phyloP scores from a whole-genome alignment of 2,113 vertebrate species.

The Caranx ignobilis region DNA sequence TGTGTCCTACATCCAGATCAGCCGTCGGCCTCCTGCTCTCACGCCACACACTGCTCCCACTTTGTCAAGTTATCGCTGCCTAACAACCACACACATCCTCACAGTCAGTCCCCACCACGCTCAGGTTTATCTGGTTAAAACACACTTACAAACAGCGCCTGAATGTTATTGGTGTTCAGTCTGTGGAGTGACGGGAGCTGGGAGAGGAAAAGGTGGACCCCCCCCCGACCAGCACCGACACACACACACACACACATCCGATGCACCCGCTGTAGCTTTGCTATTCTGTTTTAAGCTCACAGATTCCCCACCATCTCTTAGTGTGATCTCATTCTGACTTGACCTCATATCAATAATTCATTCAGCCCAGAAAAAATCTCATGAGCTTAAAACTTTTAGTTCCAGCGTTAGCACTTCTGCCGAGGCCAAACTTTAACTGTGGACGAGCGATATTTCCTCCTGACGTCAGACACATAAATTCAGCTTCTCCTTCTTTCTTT shows the following conservation, averaged over 20 bases:
- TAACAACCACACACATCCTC: background rate
- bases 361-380: constrained; percentile 48
- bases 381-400: constrained; percentile 61
- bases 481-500: background rate
- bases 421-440: constrained; percentile 40
- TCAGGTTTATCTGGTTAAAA: constrained; percentile 14
- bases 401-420: constrained; percentile 57
- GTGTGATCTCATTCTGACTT: constrained; percentile 66
- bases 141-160: background rate
- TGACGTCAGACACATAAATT: background rate
- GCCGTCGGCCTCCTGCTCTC: background rate
- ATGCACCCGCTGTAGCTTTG: constrained; percentile 23
- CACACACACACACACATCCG: background rate
- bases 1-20: background rate
- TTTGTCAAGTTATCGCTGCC: background rate
- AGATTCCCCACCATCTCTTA: constrained; percentile 53
- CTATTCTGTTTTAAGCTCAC: constrained; percentile 68
- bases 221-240: constrained; percentile 22
- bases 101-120: background rate
- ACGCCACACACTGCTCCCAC: background rate
- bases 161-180: background rate
- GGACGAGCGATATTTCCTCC: constrained; percentile 33
- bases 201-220: constrained; percentile 7
- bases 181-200: constrained; percentile 1
- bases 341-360: constrained; percentile 78